These are phyloP conservation scores for Drosophila austrosaltans DNA, from an alignment of 2,888 invertebrate genomes.

Conservation along the genomic window DNA sequence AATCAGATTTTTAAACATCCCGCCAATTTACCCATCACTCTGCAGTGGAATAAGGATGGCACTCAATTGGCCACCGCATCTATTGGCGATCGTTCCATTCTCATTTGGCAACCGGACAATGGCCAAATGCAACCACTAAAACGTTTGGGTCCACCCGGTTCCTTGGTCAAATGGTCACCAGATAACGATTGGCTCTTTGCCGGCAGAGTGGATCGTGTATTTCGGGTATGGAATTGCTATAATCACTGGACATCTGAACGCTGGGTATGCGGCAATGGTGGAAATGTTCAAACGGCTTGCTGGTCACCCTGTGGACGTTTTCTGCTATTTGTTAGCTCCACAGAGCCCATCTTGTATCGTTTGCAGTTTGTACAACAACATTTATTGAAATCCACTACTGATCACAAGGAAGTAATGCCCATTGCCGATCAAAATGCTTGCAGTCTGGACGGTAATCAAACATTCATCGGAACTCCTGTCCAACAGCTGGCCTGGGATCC, in stretches of 20 bases:
- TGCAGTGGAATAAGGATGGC: conserved; percentile 93
- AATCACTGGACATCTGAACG: conserved; percentile 90
- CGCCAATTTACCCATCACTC: conserved; percentile 91
- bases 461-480: conserved; percentile 90
- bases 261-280: conserved; percentile 88
- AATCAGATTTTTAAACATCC: no score
- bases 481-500: conserved; percentile 93
- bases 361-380: conserved; percentile 85
- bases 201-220: conserved; percentile 91
- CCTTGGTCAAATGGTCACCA: conserved; percentile 92
- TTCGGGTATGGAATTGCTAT: conserved; percentile 91
- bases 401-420: conserved; percentile 87
- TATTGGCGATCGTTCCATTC: conserved; percentile 90
- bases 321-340: conserved; percentile 92
- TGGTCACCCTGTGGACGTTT: conserved; percentile 92
- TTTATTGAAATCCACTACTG: conserved; percentile 78
- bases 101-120: conserved; percentile 93
- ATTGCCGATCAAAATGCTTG: conserved; percentile 89
- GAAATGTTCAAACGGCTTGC: conserved; percentile 92
- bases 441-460: conserved; percentile 81
- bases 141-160: conserved; percentile 90
- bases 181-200: conserved; percentile 91
- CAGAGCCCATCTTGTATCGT: conserved; percentile 91
- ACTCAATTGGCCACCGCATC: conserved; percentile 91
- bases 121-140: conserved; percentile 86